Evolutionary conservation across 2,113 vertebrate species (phyloP).

Genomic region (Lagopus leucura): DNA sequence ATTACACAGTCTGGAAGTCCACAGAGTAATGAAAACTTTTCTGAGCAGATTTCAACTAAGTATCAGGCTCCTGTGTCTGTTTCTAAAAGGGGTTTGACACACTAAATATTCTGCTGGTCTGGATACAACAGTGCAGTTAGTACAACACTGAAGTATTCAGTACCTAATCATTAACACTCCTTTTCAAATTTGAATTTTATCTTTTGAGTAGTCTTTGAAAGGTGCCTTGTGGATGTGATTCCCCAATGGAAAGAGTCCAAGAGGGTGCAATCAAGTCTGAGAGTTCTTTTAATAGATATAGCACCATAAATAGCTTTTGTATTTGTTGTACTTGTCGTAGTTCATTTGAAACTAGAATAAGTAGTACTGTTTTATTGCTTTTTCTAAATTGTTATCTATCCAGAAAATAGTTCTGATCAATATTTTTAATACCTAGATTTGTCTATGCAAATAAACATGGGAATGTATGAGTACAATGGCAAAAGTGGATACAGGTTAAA

Average conservation of each 20-base stretch:
- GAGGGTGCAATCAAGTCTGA: not conserved
- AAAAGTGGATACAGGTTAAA: conserved; percentile 95
- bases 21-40: not conserved
- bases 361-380: not conserved
- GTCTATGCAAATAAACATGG: conserved; percentile 98
- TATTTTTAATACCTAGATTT: conserved; percentile 82
- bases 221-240: not conserved
- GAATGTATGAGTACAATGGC: conserved; percentile 97
- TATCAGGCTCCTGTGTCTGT: not conserved
- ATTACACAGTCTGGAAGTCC: not conserved
- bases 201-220: not conserved
- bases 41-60: not conserved
- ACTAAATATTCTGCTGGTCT: not conserved
- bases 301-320: not conserved
- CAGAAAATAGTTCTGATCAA: not conserved
- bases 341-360: not conserved
- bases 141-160: not conserved
- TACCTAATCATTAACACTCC: not conserved
- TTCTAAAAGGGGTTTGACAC: not conserved
- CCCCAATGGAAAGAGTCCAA: not conserved
- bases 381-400: not conserved
- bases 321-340: not conserved
- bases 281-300: not conserved
- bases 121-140: not conserved
- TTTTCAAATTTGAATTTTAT: not conserved